A percentile compares a stretch with the other conserved stretches of the same genome.
Conservation (phyloP, 2,113 vertebrate genomes). For the Albula goreensis region DNA sequence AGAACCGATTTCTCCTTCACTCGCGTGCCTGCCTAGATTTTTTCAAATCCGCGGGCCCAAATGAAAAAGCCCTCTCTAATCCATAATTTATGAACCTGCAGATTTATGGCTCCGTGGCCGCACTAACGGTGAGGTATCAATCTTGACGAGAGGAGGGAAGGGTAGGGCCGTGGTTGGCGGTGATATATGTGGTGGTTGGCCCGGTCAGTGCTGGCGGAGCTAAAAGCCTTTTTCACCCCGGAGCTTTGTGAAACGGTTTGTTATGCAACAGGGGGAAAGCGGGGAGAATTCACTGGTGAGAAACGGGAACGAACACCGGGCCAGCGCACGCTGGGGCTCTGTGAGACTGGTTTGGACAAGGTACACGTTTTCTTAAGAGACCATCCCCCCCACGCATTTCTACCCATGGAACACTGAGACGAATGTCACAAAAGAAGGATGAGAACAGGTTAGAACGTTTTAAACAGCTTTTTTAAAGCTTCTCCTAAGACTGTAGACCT, state of each 20-base stretch:
- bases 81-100: not conserved
- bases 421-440: not conserved
- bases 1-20: not conserved
- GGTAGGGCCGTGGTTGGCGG: not conserved
- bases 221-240: not conserved
- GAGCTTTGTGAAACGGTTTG: not conserved
- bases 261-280: not conserved
- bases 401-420: not conserved
- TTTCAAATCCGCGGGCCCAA: not conserved
- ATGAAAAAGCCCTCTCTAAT: not conserved
- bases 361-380: not conserved
- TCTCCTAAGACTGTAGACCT: slow-evolving; percentile 11
- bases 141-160: not conserved
- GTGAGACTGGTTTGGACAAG: not conserved
- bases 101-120: not conserved
- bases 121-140: not conserved
- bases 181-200: not conserved
- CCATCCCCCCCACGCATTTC: not conserved
- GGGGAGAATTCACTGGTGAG: not conserved
- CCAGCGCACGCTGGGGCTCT: not conserved
- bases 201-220: not conserved
- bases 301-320: not conserved
- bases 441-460: not conserved
- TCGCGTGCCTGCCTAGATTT: not conserved
- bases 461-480: not conserved